Conservation (phyloP, 2,888 invertebrate genomes). For the Asteroscopus sphinx region DNA sequence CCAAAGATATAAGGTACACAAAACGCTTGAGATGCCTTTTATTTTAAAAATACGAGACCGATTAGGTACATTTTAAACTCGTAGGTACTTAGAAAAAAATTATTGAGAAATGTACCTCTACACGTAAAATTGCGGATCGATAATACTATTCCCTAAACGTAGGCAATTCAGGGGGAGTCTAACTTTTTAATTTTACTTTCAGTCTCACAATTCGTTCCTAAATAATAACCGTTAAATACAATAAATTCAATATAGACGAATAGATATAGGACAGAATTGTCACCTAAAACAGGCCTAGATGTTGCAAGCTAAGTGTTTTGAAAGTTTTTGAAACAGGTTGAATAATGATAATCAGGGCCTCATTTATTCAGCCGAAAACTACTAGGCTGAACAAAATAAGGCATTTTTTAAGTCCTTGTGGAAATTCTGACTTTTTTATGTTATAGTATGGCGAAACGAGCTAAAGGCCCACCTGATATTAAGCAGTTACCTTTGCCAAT, state of each 20-base stretch:
- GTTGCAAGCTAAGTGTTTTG: no score
- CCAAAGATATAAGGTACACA: background rate
- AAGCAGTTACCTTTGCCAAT: no score
- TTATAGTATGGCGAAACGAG: no score
- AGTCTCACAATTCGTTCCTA: slow-evolving; percentile 71
- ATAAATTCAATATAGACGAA: slow-evolving; percentile 34
- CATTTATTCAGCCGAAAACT: no score
- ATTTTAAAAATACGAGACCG: no score
- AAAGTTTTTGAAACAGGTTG: background rate
- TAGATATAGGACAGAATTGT: slow-evolving; percentile 59
- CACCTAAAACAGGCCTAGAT: no score
- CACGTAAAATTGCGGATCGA: slow-evolving; percentile 7
- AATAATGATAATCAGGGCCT: background rate
- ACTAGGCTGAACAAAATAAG: no score
- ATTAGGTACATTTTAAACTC: background rate
- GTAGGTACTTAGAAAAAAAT: background rate
- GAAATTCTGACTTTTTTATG: no score
- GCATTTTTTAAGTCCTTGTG: no score
- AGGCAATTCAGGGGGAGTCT: slow-evolving; percentile 41
- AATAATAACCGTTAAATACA: slow-evolving; percentile 23
- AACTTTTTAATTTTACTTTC: slow-evolving; percentile 51
- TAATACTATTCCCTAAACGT: slow-evolving; percentile 28
- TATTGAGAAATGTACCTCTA: no score
- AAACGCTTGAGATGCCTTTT: background rate
- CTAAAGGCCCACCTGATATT: no score